Base-by-base conservation (phyloP, 2,113 vertebrate genomes). In the Ancistrus triradiatus region DNA sequence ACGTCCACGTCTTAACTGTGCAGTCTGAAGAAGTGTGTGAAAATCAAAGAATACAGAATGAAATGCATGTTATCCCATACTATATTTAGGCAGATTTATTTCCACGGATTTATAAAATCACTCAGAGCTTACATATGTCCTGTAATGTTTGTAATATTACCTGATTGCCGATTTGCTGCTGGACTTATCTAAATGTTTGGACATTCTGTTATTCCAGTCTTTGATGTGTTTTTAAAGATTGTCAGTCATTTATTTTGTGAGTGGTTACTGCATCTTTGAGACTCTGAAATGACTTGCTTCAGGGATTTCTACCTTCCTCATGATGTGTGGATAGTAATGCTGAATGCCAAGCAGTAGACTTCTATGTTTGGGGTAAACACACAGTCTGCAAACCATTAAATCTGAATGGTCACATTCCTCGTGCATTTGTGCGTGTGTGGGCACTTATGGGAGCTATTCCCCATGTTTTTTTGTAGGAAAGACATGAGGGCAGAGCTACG, bases 351-450 rank as follows among this genome's bases (percentile, higher is more conserved):
- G 52, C 18, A 40, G 15, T 25, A 61, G 38, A 62, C 38, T 38
- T 58, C 43, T 27, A 51, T 51, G 59, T 59, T 63, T 64, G 49
- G 38, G 31, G 22, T 7, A 18, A 33, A 62, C 63, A 58, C 59
- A 63, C 50, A 42, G 59, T 70, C 68, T 74, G 68, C 47, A 52
- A 61, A n/a, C 63, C 25, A 59, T 70, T 74, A 59, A 61, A 53
- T 66, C 48, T 42, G 22, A 21, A 59, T 68, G 55, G 18, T 11
- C 58, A 51, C 22, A 21, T 47, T 24, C 35, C 8, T 56, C 46
- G 19, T 4, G 19, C 19, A n/a, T 70, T 52, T 38, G 42, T 52
- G 33, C 19, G 28, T 17, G 44, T 22, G 59, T 60, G 43, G 33
- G 43, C 7, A 7, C 13, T n/a, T n/a, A n/a, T 55, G 62, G 63